Evolutionary conservation across 2,888 invertebrate species (phyloP).

Genomic region (Cephus rjabovi): DNA sequence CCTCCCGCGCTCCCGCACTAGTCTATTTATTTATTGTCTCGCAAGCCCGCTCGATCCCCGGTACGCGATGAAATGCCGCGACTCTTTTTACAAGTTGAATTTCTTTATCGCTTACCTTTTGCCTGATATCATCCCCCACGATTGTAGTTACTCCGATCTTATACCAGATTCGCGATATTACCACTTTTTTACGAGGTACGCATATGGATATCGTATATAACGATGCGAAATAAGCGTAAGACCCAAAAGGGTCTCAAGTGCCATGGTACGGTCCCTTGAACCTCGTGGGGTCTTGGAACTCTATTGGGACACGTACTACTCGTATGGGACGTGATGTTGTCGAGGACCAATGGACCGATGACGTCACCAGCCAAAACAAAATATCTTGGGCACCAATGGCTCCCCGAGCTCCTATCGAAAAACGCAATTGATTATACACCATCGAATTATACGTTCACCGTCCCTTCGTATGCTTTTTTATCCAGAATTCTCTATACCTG

Average conservation of each 20-base stretch:
- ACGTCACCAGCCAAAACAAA: conserved; percentile 45
- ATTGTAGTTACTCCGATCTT: background rate
- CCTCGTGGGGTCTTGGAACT: background rate
- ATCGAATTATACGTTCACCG: background rate
- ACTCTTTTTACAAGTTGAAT: background rate
- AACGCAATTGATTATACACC: background rate
- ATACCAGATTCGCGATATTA: too few relatives aligned
- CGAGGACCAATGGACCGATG: conserved; percentile 23
- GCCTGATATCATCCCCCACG: background rate
- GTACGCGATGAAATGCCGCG: background rate
- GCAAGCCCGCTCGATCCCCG: background rate
- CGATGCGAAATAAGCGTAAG: background rate
- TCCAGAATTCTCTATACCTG: background rate
- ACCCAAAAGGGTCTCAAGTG: background rate
- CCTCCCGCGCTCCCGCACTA: background rate
- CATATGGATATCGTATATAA: background rate
- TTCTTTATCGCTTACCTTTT: background rate
- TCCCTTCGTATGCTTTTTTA: background rate
- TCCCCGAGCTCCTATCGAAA: background rate
- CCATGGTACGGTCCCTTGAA: background rate
- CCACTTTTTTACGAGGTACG: background rate
- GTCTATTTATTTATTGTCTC: background rate
- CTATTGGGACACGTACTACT: background rate
- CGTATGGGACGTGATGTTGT: background rate
- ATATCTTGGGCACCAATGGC: background rate